These are phyloP conservation scores for Diglossa cyanea DNA, from an alignment of 2,797 vertebrate genomes.

Conservation along the genomic window DNA sequence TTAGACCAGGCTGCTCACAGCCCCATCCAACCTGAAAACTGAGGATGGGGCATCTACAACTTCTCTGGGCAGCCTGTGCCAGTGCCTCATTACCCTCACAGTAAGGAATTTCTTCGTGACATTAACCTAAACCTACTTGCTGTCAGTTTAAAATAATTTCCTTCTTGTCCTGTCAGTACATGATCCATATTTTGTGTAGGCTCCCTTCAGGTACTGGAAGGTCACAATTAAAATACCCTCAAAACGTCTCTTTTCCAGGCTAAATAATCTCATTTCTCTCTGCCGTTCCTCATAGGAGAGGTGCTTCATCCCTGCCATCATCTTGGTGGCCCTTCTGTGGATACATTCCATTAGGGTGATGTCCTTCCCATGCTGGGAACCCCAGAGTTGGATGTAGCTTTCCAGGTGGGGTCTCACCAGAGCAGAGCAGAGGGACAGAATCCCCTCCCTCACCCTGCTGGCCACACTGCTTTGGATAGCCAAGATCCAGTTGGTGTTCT, in stretches of 20 bases:
- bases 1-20: neutral
- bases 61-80: neutral
- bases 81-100: neutral
- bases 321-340: neutral
- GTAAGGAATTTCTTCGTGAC: neutral
- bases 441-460: neutral
- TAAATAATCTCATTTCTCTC: neutral
- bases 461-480: fast-evolving
- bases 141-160: neutral
- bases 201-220: neutral
- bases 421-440: neutral
- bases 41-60: neutral
- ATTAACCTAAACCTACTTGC: neutral
- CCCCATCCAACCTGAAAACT: neutral
- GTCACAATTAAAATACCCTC: neutral
- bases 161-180: neutral
- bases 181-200: neutral
- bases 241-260: neutral
- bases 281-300: neutral
- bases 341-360: fast-evolving
- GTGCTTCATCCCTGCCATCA: neutral
- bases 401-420: neutral
- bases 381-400: neutral
- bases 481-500: neutral
- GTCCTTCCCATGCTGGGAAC: neutral